Percentiles rank a stretch among this genome's conserved stretches.
phyloP scores from a whole-genome alignment of 2,113 vertebrate species.

The Eira barbara region DNA sequence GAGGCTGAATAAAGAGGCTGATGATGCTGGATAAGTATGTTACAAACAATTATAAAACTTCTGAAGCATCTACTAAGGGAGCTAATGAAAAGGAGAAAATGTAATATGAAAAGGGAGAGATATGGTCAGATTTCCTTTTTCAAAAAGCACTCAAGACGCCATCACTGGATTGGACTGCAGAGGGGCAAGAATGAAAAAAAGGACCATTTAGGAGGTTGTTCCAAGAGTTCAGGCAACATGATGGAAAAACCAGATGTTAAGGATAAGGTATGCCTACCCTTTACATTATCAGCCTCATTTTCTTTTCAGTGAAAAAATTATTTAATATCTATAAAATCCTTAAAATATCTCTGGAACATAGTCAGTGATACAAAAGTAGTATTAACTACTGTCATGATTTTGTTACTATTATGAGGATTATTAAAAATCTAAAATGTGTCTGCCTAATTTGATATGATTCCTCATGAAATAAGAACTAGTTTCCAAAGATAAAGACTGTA shows the following conservation, averaged over 20 bases:
- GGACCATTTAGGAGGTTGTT: neutral
- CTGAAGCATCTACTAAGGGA: neutral
- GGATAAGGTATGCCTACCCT: neutral
- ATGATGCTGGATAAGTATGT: neutral
- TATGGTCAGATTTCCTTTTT: neutral
- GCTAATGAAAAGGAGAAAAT: neutral
- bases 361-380: neutral
- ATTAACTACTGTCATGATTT: neutral
- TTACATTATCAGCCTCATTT: neutral
- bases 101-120: neutral
- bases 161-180: neutral
- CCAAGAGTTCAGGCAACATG: neutral
- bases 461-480: neutral
- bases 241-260: neutral
- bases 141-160: too few relatives aligned
- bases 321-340: neutral
- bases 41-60: neutral
- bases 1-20: neutral
- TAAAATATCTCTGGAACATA: neutral
- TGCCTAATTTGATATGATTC: neutral
- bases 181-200: neutral
- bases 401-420: neutral
- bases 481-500: neutral
- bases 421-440: neutral
- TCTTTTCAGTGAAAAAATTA: neutral